Percentiles rank a stretch among this genome's conserved stretches.
Conservation (phyloP, 2,888 invertebrate species). For the Melieria omissa region DNA sequence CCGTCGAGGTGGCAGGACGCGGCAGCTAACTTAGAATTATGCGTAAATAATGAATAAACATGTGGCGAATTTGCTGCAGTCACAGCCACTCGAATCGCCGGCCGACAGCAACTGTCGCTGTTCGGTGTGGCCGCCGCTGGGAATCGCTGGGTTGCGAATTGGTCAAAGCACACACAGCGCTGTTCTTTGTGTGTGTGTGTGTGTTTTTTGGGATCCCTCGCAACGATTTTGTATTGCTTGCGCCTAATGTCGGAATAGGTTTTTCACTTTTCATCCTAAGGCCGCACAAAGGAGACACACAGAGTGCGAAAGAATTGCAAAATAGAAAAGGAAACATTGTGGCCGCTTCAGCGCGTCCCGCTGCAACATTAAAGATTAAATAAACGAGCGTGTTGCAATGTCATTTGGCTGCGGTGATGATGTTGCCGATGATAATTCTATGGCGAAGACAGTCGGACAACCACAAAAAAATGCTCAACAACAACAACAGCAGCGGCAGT, state of each 20-base stretch:
- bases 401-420: conserved; percentile 19
- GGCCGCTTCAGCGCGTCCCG: not conserved
- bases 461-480: not conserved
- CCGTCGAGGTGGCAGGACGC: not conserved
- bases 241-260: not conserved
- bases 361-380: conserved; percentile 38
- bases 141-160: conserved; percentile 7
- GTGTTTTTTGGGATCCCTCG: too few species aligned
- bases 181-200: not conserved
- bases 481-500: conserved; percentile 9
- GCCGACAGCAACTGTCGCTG: too few species aligned
- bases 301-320: not conserved
- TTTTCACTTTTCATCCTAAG: not conserved
- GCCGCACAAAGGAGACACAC: not conserved
- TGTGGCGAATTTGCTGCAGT: conserved; percentile 23
- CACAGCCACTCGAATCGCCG: too few species aligned
- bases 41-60: conserved; percentile 43
- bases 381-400: conserved; percentile 34
- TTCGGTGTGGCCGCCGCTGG: too few species aligned
- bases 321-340: not conserved
- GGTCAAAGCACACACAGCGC: conserved; percentile 20
- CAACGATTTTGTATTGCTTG: not conserved
- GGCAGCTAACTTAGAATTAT: conserved; percentile 32
- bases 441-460: not conserved
- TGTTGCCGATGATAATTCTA: too few species aligned